Base-by-base conservation (phyloP, 2,888 invertebrate species). In the Drosophila kuntzei region DNA sequence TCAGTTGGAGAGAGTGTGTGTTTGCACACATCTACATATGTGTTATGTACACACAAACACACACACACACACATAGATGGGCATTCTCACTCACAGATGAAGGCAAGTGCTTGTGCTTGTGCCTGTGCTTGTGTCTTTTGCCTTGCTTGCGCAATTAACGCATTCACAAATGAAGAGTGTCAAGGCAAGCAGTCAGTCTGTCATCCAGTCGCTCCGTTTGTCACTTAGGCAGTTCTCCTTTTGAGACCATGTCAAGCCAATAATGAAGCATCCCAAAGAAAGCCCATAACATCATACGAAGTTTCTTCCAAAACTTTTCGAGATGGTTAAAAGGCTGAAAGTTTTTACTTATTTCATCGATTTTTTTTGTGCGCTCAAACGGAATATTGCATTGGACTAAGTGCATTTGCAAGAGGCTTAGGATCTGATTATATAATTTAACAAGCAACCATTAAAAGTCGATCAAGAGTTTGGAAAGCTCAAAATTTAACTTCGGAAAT, bases 111-210 rank as follows among this genome's bases (percentile, higher is more conserved):
- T 51, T 57, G 51, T 55, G 60, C 41, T 54, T 62, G 61, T 65
- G 53, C 50, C n/a, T n/a, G n/a, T n/a, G n/a, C n/a, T 62, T 68
- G 51, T 60, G 71, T 71, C 62, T 68, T 75, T 71, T 64, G 68
- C 66, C 75, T 77, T 79, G 81, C 79, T 68, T 34, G 76, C 87
- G 81, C 83, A 86, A 87, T 85, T 87, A 85, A 85, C 85, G 85
- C 81, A 85, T 87, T 83, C 83, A 83, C 73, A 88, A 86, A 86
- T 86, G 84, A 88, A 86, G 88, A 88, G 86, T 86, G 88, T 86
- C 86, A 86, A 88, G 86, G 88, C 82, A 83, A 79, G 63, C 68
- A 54, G 76, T 37, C 46, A 43, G 49, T 55, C 68, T 36, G 54
- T 54, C 54, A 29, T 43, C 53, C 51, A 14, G 34, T 51, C 25